Base-by-base conservation (phyloP, 2,797 vertebrate species). In the Amphiprion clarkii region DNA sequence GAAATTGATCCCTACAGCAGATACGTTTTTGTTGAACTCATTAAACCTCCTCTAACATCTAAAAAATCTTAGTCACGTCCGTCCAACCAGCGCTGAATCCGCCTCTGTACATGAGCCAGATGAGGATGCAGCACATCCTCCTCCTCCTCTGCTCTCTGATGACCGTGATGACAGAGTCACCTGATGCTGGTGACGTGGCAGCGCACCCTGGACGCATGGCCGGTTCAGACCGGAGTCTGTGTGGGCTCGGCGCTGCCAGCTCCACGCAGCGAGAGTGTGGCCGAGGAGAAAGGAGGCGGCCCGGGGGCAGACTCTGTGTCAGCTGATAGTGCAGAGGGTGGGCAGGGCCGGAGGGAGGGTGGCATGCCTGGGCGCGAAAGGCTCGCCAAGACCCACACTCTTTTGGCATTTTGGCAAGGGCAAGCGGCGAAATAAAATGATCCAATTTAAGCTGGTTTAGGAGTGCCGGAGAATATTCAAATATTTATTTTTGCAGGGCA, bases 341-440 rank as follows among this genome's bases (percentile, higher is more conserved):
- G 92, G 92, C 91, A 89, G 93, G 90, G 92, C 93, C 86, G 65
- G 88, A 84, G 93, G 90, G 84, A 58, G 89, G 90, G 93, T 70
- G 89, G 83, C 73, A 58, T 74, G 90, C 88, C 88, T 87, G 86
- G 89, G 92, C 85, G 82, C 85, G 75, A 82, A 68, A 87, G 90
- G 88, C 89, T 93, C 90, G 94, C 94, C 95, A 95, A 95, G 92
- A 93, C 94, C 94, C 91, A 93, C 93, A 91, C 93, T 95, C 94
- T 95, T 89, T 94, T 94, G 94, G 95, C 95, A 95, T 96, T 95
- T 96, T 96, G 95, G 95, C 95, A 95, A 87, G 89, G 91, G 70
- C 91, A 94, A 73, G 92, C 93, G 92, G 92, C 90, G 88, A 91
- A 91, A 90, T 88, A 90, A 93, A 94, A 93, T 94, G 94, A 95